Evolutionary conservation across 2,113 vertebrate species (phyloP).

Genomic region (Eulemur macaco): DNA sequence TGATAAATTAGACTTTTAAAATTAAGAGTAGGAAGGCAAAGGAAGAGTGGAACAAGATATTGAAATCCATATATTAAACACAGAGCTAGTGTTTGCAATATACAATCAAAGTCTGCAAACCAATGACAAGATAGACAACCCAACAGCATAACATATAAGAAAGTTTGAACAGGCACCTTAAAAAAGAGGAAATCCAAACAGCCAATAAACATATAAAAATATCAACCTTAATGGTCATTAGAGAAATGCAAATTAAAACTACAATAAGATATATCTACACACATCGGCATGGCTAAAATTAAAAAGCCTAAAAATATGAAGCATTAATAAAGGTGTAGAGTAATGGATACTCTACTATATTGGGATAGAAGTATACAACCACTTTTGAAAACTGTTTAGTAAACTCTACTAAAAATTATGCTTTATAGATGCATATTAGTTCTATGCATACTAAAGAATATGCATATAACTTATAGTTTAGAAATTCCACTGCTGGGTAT

Average conservation of each 20-base stretch:
- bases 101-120: background rate
- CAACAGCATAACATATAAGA: background rate
- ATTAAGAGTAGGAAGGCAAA: background rate
- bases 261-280: background rate
- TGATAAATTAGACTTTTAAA: background rate
- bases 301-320: background rate
- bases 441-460: background rate
- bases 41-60: background rate
- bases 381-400: background rate
- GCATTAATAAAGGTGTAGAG: background rate
- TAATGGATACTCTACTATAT: background rate
- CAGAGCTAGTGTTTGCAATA: background rate
- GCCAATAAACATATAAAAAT: background rate
- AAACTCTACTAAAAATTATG: background rate
- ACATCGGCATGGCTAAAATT: background rate
- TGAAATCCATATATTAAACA: background rate
- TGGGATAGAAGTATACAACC: background rate
- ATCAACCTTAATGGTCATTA: background rate
- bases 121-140: background rate
- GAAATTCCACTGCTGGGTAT: background rate
- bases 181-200: background rate
- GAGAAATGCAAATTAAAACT: background rate
- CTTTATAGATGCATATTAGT: too few species aligned
- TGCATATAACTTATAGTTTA: background rate
- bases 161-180: background rate